Conservation (phyloP, 2,888 invertebrate species). For the Ectemnius continuus region DNA sequence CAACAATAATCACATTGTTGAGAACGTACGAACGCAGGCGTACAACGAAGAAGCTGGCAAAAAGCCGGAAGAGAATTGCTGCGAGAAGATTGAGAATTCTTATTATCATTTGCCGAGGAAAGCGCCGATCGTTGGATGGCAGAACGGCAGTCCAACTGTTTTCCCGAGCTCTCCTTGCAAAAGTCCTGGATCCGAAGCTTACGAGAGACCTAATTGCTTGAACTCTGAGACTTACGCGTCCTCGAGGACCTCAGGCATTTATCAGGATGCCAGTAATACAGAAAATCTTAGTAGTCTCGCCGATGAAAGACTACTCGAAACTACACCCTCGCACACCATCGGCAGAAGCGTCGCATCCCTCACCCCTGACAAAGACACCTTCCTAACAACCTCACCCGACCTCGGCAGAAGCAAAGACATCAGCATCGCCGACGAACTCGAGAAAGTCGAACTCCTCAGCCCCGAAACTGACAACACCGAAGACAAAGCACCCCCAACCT, state of each 20-base stretch:
- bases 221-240: conserved; percentile 25
- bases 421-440: conserved; percentile 53
- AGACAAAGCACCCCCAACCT: conserved; percentile 58
- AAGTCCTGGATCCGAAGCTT: conserved; percentile 31
- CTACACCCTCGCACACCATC: conserved; percentile 69
- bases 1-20: conserved; percentile 35
- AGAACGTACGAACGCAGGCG: not conserved
- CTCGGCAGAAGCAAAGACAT: conserved; percentile 53
- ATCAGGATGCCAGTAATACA: conserved; percentile 77
- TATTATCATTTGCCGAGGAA: conserved; percentile 15
- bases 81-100: conserved; percentile 39
- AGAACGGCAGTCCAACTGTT: conserved; percentile 70
- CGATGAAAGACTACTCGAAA: conserved; percentile 67
- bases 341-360: conserved; percentile 67
- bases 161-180: conserved; percentile 63
- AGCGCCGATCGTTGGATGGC: conserved; percentile 76
- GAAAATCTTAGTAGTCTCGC: conserved; percentile 70
- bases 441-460: conserved; percentile 55
- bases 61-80: conserved; percentile 55
- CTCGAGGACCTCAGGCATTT: conserved; percentile 33
- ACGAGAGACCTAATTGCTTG: conserved; percentile 20
- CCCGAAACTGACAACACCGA: conserved; percentile 65
- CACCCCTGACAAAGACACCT: conserved; percentile 64
- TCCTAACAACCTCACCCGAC: conserved; percentile 55
- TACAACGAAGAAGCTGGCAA: conserved; percentile 42